Base-by-base conservation (phyloP, 2,797 vertebrate species). In the Neoniphon sammara region DNA sequence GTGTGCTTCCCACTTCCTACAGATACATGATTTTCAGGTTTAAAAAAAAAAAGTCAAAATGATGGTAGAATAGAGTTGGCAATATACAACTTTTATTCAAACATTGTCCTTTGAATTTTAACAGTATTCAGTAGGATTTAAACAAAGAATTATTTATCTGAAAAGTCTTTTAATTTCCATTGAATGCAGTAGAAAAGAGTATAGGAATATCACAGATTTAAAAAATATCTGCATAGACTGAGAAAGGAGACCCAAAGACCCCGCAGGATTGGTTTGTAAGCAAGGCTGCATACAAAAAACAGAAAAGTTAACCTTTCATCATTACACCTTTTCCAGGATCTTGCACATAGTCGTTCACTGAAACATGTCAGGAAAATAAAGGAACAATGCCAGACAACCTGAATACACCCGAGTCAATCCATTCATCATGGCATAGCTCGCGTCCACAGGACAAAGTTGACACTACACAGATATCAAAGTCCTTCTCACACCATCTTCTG, bases 1-100 rank as follows among this genome's bases (percentile, higher is more conserved):
- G 36, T 39, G 36, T 39, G 36, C 10, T 25, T 58, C 34, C 58
- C 64, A 60, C 50, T 31, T 59, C n/a, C n/a, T n/a, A 70, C 17
- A 80, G 5, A 84, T 67, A 82, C 44, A 70, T 7, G 66, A 78
- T 82, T 21, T 71, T 85, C 85, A 77, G 87, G 74, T 44, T 71
- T 76, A 79, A 64, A 74, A 80, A 58, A 30, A 85, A 63, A n/a
- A 83, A 20, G 12, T 2, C 9, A 39, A 9, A 39, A 39, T 39
- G 36, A 80, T 82, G 34, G 74, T 47, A 58, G 2, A 14, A 53
- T 66, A 66, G 25, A 39, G 23, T 75, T 80, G 73, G 64, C 80
- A 81, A 88, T 88, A 80, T 91, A 91, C 84, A 92, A 88, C 86
- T 90, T 91, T 92, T 89, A 91, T 91, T 92, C 85, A 88, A 93